Conservation (phyloP, 2,888 invertebrate species). For the Drosophila paucipuncta region DNA sequence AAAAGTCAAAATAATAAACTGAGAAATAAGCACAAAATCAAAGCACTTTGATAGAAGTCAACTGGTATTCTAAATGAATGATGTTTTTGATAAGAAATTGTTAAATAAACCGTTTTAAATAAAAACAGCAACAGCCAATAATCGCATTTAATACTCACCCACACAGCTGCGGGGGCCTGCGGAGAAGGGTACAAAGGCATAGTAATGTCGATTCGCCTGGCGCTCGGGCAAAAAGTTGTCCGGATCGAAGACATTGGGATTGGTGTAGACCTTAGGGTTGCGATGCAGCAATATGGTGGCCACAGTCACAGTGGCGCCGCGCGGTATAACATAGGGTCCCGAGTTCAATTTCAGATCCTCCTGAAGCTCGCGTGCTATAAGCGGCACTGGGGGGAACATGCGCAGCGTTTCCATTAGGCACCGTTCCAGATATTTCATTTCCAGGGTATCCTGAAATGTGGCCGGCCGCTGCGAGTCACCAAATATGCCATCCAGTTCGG, state of each 20-base stretch:
- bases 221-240: slow-evolving; percentile 94
- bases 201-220: slow-evolving; percentile 91
- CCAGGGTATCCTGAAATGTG: slow-evolving; percentile 92
- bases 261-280: slow-evolving; percentile 90
- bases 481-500: slow-evolving; percentile 91
- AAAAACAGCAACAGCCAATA: not conserved
- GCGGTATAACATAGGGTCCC: slow-evolving; percentile 88
- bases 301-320: slow-evolving; percentile 88
- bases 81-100: not conserved
- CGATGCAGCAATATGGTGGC: slow-evolving; percentile 90
- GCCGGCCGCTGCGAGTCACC: slow-evolving; percentile 91
- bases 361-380: slow-evolving; percentile 90
- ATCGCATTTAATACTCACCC: slow-evolving; percentile 86
- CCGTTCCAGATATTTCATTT: slow-evolving; percentile 94
- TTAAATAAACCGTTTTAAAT: not conserved
- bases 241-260: slow-evolving; percentile 92
- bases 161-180: slow-evolving; percentile 93
- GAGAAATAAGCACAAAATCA: not conserved
- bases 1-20: not conserved
- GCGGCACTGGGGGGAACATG: slow-evolving; percentile 92
- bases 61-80: not conserved
- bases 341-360: slow-evolving; percentile 91
- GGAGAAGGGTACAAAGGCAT: slow-evolving; percentile 93
- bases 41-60: not conserved
- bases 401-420: slow-evolving; percentile 93